These are phyloP conservation scores for Achlya flavicornis DNA, from an alignment of 2,888 invertebrate genomes.

Conservation along the genomic window DNA sequence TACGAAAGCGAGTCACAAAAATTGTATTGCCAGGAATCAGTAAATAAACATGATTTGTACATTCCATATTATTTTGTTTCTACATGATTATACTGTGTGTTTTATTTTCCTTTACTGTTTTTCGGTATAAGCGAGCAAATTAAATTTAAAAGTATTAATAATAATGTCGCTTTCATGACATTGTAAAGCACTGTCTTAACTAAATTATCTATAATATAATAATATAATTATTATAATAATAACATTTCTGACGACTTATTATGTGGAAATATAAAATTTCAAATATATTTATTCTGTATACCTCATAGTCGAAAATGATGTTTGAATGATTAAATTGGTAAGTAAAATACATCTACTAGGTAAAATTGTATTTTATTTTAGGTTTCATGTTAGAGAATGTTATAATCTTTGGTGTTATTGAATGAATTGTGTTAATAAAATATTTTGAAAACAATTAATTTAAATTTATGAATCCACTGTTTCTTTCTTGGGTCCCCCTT, in stretches of 20 bases:
- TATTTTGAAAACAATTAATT: slow-evolving; percentile 81
- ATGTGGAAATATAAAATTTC: slow-evolving; percentile 54
- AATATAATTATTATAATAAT: slow-evolving; percentile 51
- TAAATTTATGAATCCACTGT: slow-evolving; percentile 74
- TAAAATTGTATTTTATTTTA: slow-evolving; percentile 83
- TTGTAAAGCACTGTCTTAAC: slow-evolving; percentile 63
- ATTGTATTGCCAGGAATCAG: slow-evolving; percentile 86
- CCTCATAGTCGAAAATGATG: slow-evolving; percentile 80
- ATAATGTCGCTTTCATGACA: slow-evolving; percentile 69
- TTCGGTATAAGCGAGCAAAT: slow-evolving; percentile 60
- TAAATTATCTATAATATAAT: slow-evolving; percentile 53
- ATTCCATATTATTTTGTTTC: slow-evolving; percentile 90
- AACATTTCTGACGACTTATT: slow-evolving; percentile 76
- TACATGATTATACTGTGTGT: slow-evolving; percentile 79
- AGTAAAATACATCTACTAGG: slow-evolving; percentile 75
- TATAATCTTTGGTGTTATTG: slow-evolving; percentile 85
- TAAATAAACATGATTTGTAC: slow-evolving; percentile 90
- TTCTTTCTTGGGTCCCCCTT: slow-evolving; percentile 51
- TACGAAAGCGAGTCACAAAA: slow-evolving; percentile 72
- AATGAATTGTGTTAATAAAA: slow-evolving; percentile 86
- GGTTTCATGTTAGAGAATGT: slow-evolving; percentile 84
- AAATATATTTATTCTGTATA: slow-evolving; percentile 79
- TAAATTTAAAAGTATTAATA: slow-evolving; percentile 54
- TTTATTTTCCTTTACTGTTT: slow-evolving; percentile 78
- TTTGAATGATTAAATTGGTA: slow-evolving; percentile 83